Evolutionary conservation across 2,888 invertebrate genomes (phyloP), one percentile per base, ranked within the genome.

Genomic region (Sesamia inferens): DNA sequence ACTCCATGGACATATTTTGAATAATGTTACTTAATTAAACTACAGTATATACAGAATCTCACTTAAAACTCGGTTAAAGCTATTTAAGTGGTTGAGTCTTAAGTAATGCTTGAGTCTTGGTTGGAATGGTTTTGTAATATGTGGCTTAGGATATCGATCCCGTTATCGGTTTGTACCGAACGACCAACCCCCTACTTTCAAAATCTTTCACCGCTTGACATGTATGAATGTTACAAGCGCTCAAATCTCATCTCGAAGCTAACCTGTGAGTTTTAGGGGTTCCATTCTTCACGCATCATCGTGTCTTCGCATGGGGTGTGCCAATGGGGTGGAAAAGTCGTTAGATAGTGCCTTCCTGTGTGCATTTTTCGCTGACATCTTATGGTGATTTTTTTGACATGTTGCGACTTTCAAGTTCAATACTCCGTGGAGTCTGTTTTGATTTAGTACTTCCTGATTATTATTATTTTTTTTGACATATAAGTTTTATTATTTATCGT

Each of bases 321-420:
- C 82, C 90, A 89, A 90, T 90, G 87, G 87, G 76, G 83, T 71
- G 90, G 88, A 90, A 90, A 90, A 90, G 84, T 85, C 85, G 83
- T 85, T 71, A 83, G 86, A 89, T 89, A 88, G 83, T 88, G 87
- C 83, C 81, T 87, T 87, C 86, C 82, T 78, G n/a, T n/a, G n/a
- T n/a, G 76, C 84, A 73, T 77, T 86, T 83, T 85, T 86, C 66
- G 63, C 71, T 70, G 54, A 51, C 75, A 74, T 78, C 66, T 75
- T 79, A 71, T 48, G 42, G 54, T 75, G 76, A 74, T 85, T 85
- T 84, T 86, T 86, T 87, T 87, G 85, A 87, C 87, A 81, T 85
- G 82, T 84, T 83, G 74, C 58, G 75, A 68, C 62, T 14, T 62
- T 67, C 19, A 71, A 74, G 57, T 78, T 81, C 57, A 59, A 74